Percentiles rank a stretch among this genome's conserved stretches.
phyloP scores from a whole-genome alignment of 1,140 invertebrate genomes.

The Mylabris phalerata region DNA sequence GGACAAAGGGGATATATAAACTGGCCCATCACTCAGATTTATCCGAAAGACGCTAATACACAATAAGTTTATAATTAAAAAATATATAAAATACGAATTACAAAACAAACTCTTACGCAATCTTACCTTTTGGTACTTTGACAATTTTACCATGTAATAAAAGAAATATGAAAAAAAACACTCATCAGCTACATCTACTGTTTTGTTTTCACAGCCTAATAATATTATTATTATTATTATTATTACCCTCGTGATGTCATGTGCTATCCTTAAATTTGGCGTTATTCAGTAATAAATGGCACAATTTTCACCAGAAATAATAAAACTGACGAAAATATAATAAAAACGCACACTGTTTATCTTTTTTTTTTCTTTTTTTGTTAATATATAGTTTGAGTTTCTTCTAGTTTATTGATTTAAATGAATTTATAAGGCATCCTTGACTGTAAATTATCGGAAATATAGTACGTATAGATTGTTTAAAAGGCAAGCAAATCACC shows the following conservation, averaged over 20 bases:
- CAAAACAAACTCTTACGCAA: too few relatives aligned
- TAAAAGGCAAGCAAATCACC: too few relatives aligned
- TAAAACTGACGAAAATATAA: slow-evolving; percentile 1
- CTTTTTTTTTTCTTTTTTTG: not conserved
- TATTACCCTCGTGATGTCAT: slow-evolving; percentile 5
- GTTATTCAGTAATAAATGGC: slow-evolving; percentile 9
- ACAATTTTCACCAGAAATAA: slow-evolving; percentile 4
- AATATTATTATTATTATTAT: not conserved
- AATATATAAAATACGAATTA: too few relatives aligned
- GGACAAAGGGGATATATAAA: too few relatives aligned
- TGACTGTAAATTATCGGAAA: slow-evolving; percentile 6
- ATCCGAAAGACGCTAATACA: too few relatives aligned
- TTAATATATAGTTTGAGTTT: slow-evolving; percentile 8
- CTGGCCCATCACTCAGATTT: too few relatives aligned
- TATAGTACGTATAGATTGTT: slow-evolving; percentile 3
- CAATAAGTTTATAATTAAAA: too few relatives aligned
- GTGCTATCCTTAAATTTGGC: slow-evolving; percentile 11
- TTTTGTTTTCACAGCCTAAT: slow-evolving; percentile 11
- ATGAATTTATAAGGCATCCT: slow-evolving; percentile 5
- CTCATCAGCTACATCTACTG: not conserved
- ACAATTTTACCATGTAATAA: too few relatives aligned
- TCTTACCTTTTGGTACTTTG: too few relatives aligned
- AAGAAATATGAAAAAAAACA: too few relatives aligned
- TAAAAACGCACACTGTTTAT: not conserved
- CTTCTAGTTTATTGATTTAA: not conserved